Base-by-base conservation (phyloP, 2,888 invertebrate species). In the Troilus luridus region DNA sequence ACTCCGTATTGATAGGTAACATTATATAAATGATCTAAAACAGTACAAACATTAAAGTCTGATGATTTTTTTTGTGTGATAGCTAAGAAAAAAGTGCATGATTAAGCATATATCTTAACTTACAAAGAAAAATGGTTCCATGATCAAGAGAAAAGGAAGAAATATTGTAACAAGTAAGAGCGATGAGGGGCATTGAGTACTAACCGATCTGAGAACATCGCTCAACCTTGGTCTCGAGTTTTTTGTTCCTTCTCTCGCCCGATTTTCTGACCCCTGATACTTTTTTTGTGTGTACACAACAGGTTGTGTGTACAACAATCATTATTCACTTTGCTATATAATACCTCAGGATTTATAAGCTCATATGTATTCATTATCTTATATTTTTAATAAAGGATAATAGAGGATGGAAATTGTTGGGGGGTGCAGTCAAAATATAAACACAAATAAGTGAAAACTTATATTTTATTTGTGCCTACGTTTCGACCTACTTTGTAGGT, bases 161-260 rank as follows among this genome's bases (percentile, higher is more conserved):
- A 64, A 89, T 89, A 89, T 89, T 89, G 89, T 89, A 67, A 67
- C 62, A 89, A 41, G 54, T 54, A 64, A 64, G 14, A 88, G 88
- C 88, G 54, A 3, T 21, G 88, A 54, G 27, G 89, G 89, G 41
- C 27, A 89, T n/a, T 41, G 1, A 41, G 21, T 89, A 89, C 89
- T 89, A 89, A 14, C 89, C 54, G 89, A 19, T 54, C 89, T n/a
- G 67, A 89, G 62, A 64, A 64, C 27, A 62, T 60, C 58, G 9
- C n/a, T 54, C 89, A 89, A 27, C 89, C 89, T 89, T 89, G 89
- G 64, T 59, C 89, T 67, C 19, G 0, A 11, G 27, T 77, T 77
- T 77, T 77, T 77, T 77, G 72, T 77, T 77, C 27, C 24, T 27
- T 27, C 24, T 67, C 67, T 24, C 17, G 72, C 27, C 41, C 72